Evolutionary conservation across 2,888 invertebrate genomes (phyloP).

Genomic region (Tipula vernalis): DNA sequence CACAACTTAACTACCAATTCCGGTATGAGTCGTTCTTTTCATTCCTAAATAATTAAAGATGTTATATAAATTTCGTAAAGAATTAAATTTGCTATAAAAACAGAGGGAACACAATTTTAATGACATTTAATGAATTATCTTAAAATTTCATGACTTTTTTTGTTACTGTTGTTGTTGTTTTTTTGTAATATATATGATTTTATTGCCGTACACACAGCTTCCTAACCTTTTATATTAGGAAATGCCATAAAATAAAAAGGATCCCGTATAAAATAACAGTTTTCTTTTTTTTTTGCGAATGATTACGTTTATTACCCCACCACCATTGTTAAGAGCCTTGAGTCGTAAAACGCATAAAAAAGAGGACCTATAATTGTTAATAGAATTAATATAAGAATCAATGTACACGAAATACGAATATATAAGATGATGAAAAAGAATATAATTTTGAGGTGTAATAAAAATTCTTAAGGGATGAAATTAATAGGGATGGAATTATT

Average conservation of each 20-base stretch:
- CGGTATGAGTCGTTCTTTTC: neutral
- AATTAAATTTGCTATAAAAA: neutral
- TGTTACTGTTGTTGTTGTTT: neutral
- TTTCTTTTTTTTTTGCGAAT: neutral
- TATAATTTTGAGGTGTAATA: neutral
- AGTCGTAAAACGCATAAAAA: neutral
- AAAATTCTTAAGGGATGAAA: neutral
- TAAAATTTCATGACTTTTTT: neutral
- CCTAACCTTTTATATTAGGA: neutral
- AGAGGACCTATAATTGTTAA: neutral
- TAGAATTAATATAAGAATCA: neutral
- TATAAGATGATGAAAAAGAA: neutral
- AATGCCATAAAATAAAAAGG: neutral
- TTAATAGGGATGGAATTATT: neutral
- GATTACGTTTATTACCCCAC: neutral
- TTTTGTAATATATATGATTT: neutral
- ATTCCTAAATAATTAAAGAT: neutral
- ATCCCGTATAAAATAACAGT: neutral
- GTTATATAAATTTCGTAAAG: neutral
- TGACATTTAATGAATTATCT: slow-evolving; percentile 4
- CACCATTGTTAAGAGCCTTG: neutral
- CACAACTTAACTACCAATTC: neutral
- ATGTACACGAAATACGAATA: neutral
- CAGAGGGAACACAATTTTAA: neutral
- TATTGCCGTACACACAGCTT: neutral